Evolutionary conservation across 2,113 vertebrate species (phyloP), one percentile per base, ranked within the genome.

Genomic region (Gavialis gangeticus): DNA sequence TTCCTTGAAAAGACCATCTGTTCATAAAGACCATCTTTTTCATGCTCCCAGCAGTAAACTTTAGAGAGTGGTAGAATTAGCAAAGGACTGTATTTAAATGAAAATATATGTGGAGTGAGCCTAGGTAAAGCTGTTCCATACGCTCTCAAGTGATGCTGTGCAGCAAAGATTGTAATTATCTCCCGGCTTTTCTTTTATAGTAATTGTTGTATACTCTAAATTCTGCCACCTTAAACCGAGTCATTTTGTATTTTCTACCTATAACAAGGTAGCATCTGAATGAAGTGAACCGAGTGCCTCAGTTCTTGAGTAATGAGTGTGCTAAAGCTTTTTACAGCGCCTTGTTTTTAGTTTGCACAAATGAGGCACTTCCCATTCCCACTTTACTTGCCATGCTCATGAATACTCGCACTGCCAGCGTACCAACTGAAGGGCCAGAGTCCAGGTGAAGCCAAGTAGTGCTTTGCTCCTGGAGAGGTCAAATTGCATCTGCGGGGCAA

Each of bases 1-100:
- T 98, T 94, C 96, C 97, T 96, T 98, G 96, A 97, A 97, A 98
- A 97, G 95, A 96, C 98, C 98, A 98, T 98, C 98, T 98, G 98
- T 97, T 98, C 96, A 59, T 89, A 95, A 97, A 96, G 94, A 97
- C 93, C 92, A 93, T 97, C 89, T 93, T 97, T 94, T 97, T 91
- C 80, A 46, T 91, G 93, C 93, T 97, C 94, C 88, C 95, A 91
- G 92, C 94, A 96, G 94, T 97, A 97, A 97, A 96, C 56, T 91
- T 95, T 90, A 89, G 78, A 95, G 85, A 89, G 81, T 22, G 30
- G 82, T 80, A 58, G 91, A 93, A 84, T 94, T 93, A 95, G 88
- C 71, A 55, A 66, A 96, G 96, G 89, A 91, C 79, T 92, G 75
- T 67, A 89, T 93, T 93, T 95, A 91, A 95, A 94, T 96, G 94